phyloP scores from a whole-genome alignment of 2,888 invertebrate species.

The Drosophila siamana region DNA sequence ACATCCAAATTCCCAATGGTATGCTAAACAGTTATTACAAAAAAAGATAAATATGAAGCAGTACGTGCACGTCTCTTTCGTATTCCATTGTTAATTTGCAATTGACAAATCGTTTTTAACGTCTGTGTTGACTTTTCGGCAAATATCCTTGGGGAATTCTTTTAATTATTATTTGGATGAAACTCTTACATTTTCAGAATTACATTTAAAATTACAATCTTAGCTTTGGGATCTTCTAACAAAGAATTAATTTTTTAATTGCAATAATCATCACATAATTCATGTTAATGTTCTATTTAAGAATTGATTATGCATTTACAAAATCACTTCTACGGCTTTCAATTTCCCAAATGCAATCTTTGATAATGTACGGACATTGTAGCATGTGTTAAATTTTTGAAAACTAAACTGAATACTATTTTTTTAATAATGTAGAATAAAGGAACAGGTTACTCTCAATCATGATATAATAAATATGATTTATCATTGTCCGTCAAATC shows the following conservation, averaged over 20 bases:
- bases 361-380: too few relatives aligned
- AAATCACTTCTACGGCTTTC: too few relatives aligned
- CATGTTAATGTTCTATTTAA: background rate
- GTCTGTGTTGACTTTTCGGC: constrained; percentile 68
- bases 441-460: too few relatives aligned
- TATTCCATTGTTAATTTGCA: constrained; percentile 43
- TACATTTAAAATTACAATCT: constrained; percentile 20
- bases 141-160: constrained; percentile 53
- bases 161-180: constrained; percentile 63
- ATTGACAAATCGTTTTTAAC: constrained; percentile 72
- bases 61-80: background rate
- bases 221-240: constrained; percentile 18
- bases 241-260: constrained; percentile 30
- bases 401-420: too few relatives aligned
- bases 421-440: too few relatives aligned
- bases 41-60: background rate
- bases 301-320: background rate
- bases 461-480: too few relatives aligned
- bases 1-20: constrained; percentile 45
- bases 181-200: constrained; percentile 26
- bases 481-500: too few relatives aligned
- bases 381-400: too few relatives aligned
- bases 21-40: constrained; percentile 44
- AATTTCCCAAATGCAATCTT: too few relatives aligned
- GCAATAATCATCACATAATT: background rate